These are phyloP conservation scores for Melipona bicolor DNA, from an alignment of 2,888 invertebrate species.

Conservation along the genomic window DNA sequence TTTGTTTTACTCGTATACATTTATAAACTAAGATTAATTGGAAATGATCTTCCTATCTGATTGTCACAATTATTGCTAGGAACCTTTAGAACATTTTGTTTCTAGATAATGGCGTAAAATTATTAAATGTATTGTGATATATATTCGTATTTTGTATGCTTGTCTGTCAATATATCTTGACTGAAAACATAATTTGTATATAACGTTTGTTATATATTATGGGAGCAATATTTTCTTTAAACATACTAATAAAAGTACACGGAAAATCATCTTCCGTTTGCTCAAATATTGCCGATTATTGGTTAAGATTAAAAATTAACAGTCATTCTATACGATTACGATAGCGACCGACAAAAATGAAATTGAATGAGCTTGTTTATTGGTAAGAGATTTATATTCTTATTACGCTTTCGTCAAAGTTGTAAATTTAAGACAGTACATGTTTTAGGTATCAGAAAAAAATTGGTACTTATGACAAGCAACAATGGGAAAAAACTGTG, in stretches of 20 bases:
- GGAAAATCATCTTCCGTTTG: slow-evolving; percentile 45
- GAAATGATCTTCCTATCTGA: background rate
- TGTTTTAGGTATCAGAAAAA: slow-evolving; percentile 94
- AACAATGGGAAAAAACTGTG: slow-evolving; percentile 98
- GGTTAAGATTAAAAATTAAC: slow-evolving; percentile 47
- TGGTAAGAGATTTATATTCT: slow-evolving; percentile 64
- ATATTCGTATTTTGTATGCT: slow-evolving; percentile 16
- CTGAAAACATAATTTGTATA: slow-evolving; percentile 21
- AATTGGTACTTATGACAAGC: slow-evolving; percentile 98
- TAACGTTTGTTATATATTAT: slow-evolving; percentile 63
- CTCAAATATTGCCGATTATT: slow-evolving; percentile 35
- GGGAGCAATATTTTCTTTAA: slow-evolving; percentile 58
- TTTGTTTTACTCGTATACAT: slow-evolving; percentile 6
- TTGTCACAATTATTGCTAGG: background rate
- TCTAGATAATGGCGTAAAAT: slow-evolving; percentile 48
- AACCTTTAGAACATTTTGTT: slow-evolving; percentile 6
- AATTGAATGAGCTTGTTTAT: slow-evolving; percentile 69
- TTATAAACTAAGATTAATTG: slow-evolving; percentile 14
- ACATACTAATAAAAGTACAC: slow-evolving; percentile 54
- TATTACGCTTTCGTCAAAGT: background rate
- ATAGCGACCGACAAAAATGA: slow-evolving; percentile 68
- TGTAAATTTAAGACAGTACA: background rate
- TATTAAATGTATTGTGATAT: slow-evolving; percentile 30
- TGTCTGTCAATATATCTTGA: slow-evolving; percentile 6
- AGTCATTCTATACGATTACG: slow-evolving; percentile 48